Base-by-base conservation (phyloP, 2,888 invertebrate species). In the Tachina grossa region DNA sequence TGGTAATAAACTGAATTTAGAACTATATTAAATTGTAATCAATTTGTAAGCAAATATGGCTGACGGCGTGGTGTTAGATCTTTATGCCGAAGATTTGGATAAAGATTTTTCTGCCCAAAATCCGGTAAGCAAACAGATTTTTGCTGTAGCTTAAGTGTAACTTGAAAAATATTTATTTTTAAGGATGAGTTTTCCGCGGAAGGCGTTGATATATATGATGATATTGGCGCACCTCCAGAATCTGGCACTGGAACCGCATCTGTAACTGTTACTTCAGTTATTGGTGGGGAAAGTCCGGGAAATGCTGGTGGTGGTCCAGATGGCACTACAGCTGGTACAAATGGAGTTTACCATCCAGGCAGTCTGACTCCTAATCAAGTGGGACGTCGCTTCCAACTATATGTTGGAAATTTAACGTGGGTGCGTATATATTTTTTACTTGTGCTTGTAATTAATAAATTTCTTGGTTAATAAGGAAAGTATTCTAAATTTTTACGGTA, bases 401-500 rank as follows among this genome's bases (percentile, higher is more conserved):
- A 99, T 93, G 96, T 99, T 91, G 99, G 99, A 90, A 99, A 99
- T 94, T 95, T 99, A 88, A 98, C 99, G 90, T 99, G 99, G 99
- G 98, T 98, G 47, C 13, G 69, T 76, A 45, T 0, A 31, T 31
- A 31, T 31, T 31, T 31, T 31, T 31, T 19, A 31, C 9, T 31
- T 14, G 6, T 31, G 13, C 11, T 57, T 13, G 31, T 6, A 31
- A 31, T 31, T 6, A 6, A n/a, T n/a, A 1, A 31, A 6, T 31
- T 31, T 31, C 31, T 31, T 31, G 5, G 31, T 31, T 6, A 31
- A 31, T 31, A 31, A 31, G 31, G 6, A 31, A 31, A 6, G 31
- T 31, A 6, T 5, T 31, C 31, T 31, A 31, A 31, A 31, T 31
- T 31, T 31, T 5, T 31, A 31, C 4, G 31, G 4, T 31, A 31